Evolutionary conservation across 2,113 vertebrate genomes (phyloP), one percentile per base, ranked within the genome.

Genomic region (Myiozetetes cayanensis): DNA sequence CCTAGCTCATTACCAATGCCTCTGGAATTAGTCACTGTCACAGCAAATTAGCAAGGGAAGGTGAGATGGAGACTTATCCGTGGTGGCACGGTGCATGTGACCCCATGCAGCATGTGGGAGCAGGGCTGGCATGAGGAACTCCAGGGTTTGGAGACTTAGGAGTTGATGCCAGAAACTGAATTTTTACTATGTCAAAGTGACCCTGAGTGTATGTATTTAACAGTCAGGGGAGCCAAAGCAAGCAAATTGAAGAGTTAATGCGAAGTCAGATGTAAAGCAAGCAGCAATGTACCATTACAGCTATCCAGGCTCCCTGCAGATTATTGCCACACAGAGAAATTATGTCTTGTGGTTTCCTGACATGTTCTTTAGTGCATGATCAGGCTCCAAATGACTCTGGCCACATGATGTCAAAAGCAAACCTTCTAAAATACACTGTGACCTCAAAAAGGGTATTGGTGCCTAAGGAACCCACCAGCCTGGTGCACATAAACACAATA

Each of bases 331-430:
- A 97, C 88, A 92, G 92, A 62, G n/a, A 96, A 97, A 93, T 94
- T 96, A 96, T 93, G 91, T 88, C 94, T 97, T 97, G 97, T 97
- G 97, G 97, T 96, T 98, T 98, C 93, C 97, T 96, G 90, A 85
- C 52, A 61, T 90, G 97, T 85, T 96, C 91, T 96, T 93, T 89
- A 89, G 84, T 68, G 68, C 67, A 86, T 12, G 39, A 71, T 89
- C 2, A 0, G 74, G 72, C 93, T 97, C 73, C 87, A 88, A 95
- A 85, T 6, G 72, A 93, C 90, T 97, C 93, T 4, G 30, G 75
- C 68, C 25, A 19, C 89, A 39, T 39, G 65, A 73, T 95, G 92
- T 90, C 95, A 94, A 97, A 96, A 85, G 85, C 23, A 66, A 97
- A 95, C 85, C 93, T 86, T 96, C 84, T 91, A 21, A 5, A 75